Evolutionary conservation across 2,797 vertebrate genomes (phyloP), one percentile per base, ranked within the genome.

Genomic region (Chelidonichthys spinosus): DNA sequence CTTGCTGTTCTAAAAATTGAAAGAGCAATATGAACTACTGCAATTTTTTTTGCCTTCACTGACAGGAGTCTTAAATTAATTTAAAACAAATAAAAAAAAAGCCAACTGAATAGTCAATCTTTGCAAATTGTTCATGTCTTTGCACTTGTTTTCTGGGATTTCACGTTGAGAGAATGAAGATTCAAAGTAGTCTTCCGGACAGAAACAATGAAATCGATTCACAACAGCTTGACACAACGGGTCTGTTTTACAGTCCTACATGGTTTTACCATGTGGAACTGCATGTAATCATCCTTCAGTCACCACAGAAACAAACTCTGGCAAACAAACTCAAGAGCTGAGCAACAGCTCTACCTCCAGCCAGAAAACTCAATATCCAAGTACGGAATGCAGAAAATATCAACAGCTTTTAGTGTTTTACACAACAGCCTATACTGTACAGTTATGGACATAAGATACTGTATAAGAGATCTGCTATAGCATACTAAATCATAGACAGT

Each of bases 321-420:
- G 15, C 25, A 25, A 25, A 25, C 25, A 25, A 25, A 25, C 58
- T 78, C 65, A 70, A 74, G 55, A 85, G 60, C 37, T 74, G 89
- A 84, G 79, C 79, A 73, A 86, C 86, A 74, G 78, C 59, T 86
- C 83, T 42, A 42, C 58, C 82, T 83, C 65, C 63, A 33, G 79
- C 79, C 87, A 50, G 72, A 13, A 61, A 18, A 88, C 80, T 64
- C 69, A 85, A 75, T 53, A 68, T 84, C 61, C 63, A 89, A 60
- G 17, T 76, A 90, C 64, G 84, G 92, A 93, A 89, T 92, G 89
- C 89, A 91, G 87, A 89, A 90, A 63, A 90, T 90, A 94, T 93
- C 81, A 82, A 92, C 89, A 93, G 90, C 92, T 85, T 91, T 92
- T 92, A 50, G 94, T 94, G 94, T 96, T 95, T 93, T 90, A 92